Evolutionary conservation across 2,113 vertebrate species (phyloP).

Genomic region (Psettodes erumei): DNA sequence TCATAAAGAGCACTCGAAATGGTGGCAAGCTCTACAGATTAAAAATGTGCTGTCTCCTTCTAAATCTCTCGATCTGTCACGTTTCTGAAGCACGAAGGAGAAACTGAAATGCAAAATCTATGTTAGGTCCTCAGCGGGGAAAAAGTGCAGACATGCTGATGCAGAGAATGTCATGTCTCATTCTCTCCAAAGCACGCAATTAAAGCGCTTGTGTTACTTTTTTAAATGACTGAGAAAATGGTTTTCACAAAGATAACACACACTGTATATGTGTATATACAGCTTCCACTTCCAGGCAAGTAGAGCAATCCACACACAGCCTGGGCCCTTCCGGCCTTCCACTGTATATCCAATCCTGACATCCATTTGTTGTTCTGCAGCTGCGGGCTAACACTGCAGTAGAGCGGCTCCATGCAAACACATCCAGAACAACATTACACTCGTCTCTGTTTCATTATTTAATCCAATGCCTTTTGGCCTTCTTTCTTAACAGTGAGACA

Average conservation of each 20-base stretch:
- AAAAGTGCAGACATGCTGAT: not conserved
- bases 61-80: constrained; percentile 29
- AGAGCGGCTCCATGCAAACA: constrained; percentile 1
- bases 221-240: not conserved
- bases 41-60: constrained; percentile 28
- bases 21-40: constrained; percentile 9
- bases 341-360: not conserved
- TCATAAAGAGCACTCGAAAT: constrained; percentile 1
- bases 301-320: not conserved
- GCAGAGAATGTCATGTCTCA: not conserved
- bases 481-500: constrained; percentile 6
- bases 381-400: constrained; percentile 3
- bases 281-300: not conserved
- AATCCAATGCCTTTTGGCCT: constrained; percentile 4
- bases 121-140: constrained; percentile 5
- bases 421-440: constrained; percentile 17
- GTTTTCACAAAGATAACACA: not conserved
- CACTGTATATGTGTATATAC: not conserved
- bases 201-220: not conserved
- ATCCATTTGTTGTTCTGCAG: constrained; percentile 3
- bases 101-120: constrained; percentile 28
- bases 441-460: constrained; percentile 33
- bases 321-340: not conserved
- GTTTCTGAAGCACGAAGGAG: not conserved
- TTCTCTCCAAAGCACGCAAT: not conserved